Evolutionary conservation across 2,113 vertebrate genomes (phyloP).

Genomic region (Tyto alba): DNA sequence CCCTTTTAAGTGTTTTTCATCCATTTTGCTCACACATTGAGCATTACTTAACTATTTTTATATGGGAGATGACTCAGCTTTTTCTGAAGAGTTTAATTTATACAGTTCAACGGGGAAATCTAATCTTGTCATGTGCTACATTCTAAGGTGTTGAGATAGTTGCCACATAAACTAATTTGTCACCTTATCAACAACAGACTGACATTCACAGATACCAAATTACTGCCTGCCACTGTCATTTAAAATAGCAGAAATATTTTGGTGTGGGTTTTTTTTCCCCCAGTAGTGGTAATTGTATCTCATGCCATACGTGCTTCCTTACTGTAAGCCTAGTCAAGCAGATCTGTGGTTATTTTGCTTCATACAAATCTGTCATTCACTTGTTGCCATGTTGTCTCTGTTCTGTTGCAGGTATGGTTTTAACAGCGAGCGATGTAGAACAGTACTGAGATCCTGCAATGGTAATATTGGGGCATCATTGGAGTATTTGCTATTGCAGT

Average conservation of each 20-base stretch:
- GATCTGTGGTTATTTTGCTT: background rate
- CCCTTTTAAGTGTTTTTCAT: background rate
- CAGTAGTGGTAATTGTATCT: background rate
- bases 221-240: background rate
- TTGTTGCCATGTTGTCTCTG: background rate
- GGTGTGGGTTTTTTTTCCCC: background rate
- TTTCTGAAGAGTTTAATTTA: background rate
- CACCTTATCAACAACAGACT: background rate
- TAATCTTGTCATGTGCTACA: background rate
- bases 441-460: constrained; percentile 74
- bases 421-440: constrained; percentile 79
- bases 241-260: background rate
- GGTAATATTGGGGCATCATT: constrained; percentile 89
- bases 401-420: constrained; percentile 86
- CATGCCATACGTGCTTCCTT: background rate
- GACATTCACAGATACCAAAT: background rate
- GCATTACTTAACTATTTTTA: background rate
- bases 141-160: background rate
- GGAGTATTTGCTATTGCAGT: constrained; percentile 83
- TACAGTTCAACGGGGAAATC: background rate
- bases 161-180: background rate
- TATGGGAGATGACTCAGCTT: background rate
- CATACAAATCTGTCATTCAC: background rate
- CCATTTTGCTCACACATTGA: background rate
- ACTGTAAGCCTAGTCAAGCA: background rate